Conservation (phyloP, 1,140 invertebrate genomes). For the Zaprionus taronus region DNA sequence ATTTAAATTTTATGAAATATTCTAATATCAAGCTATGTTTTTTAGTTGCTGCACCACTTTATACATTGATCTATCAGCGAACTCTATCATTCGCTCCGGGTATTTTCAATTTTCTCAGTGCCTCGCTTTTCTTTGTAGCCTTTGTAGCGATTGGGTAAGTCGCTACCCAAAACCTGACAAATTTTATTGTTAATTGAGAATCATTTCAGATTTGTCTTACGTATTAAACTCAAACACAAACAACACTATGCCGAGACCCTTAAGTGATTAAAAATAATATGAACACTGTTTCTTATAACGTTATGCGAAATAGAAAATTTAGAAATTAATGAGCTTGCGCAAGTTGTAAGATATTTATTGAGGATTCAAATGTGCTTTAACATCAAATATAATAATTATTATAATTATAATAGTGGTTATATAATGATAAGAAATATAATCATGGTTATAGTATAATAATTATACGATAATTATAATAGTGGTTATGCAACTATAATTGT, state of each 20-base stretch:
- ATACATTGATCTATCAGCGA: slow-evolving; percentile 87
- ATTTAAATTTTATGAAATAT: not conserved
- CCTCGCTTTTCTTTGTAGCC: slow-evolving; percentile 79
- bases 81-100: slow-evolving; percentile 86
- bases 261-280: slow-evolving; percentile 40
- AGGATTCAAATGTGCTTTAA: not conserved
- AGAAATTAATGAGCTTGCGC: not conserved
- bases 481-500: not conserved
- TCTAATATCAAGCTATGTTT: not conserved
- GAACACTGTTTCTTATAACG: not conserved
- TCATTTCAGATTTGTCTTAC: slow-evolving; percentile 65
- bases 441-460: not conserved
- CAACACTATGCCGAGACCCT: slow-evolving; percentile 67
- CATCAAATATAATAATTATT: not conserved
- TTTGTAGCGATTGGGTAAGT: slow-evolving; percentile 85
- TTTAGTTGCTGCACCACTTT: slow-evolving; percentile 86
- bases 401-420: not conserved
- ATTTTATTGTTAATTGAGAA: slow-evolving; percentile 1
- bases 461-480: not conserved
- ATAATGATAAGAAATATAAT: slow-evolving; percentile 1
- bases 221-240: slow-evolving; percentile 66
- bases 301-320: not conserved
- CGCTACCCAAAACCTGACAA: not conserved
- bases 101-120: slow-evolving; percentile 86
- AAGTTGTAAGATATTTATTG: not conserved